Conservation (phyloP, 2,797 vertebrate genomes). For the Acanthopagrus latus region DNA sequence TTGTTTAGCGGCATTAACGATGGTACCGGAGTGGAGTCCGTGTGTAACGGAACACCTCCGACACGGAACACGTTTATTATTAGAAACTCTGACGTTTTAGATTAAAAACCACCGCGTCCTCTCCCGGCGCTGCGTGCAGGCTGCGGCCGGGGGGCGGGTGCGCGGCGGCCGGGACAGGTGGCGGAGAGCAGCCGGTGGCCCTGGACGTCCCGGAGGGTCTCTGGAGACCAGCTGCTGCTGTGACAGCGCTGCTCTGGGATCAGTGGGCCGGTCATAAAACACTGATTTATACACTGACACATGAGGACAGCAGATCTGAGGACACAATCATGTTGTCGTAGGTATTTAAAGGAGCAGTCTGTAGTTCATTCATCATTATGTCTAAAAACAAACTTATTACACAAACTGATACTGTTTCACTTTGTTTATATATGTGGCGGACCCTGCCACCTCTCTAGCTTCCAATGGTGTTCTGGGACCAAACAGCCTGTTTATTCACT, state of each 20-base stretch:
- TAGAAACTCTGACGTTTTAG: background rate
- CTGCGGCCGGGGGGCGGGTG: slow-evolving; percentile 19
- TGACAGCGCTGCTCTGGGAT: slow-evolving; percentile 35
- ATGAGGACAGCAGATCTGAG: no score
- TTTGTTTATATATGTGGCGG: no score
- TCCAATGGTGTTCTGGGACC: no score
- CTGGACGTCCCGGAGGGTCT: slow-evolving; percentile 43
- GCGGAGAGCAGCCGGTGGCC: slow-evolving; percentile 42
- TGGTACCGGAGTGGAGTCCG: background rate
- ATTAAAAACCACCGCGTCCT: no score
- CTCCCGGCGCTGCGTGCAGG: background rate
- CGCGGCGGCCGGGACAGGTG: slow-evolving; percentile 52
- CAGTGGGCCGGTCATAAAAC: background rate
- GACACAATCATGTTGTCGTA: no score
- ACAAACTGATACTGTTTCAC: no score
- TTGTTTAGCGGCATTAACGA: background rate
- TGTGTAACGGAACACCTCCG: background rate
- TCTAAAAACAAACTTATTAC: no score
- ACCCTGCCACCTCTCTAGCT: no score
- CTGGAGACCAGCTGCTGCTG: slow-evolving; percentile 48
- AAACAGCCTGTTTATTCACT: no score
- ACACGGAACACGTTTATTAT: no score
- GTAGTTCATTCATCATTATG: no score
- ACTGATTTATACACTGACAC: slow-evolving; percentile 1
- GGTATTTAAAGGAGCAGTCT: background rate